A percentile compares a stretch with the other conserved stretches of the same genome.
Evolutionary conservation across 2,888 invertebrate species (phyloP).

Genomic region (Hydraecia micacea): DNA sequence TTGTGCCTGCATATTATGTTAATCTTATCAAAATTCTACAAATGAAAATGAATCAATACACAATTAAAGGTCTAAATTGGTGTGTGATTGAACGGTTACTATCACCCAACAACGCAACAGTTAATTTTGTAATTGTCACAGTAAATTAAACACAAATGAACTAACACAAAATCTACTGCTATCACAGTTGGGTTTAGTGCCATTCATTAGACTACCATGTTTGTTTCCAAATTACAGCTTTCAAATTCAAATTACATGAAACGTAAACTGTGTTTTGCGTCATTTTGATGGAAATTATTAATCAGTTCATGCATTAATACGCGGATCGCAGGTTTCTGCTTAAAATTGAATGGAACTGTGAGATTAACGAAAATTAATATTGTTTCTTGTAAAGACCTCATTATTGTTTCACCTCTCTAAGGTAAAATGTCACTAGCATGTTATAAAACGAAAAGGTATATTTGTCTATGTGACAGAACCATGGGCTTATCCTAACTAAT

Average conservation of each 20-base stretch:
- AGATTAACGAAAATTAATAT: neutral
- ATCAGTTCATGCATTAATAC: neutral
- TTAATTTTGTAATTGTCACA: slow-evolving; percentile 17
- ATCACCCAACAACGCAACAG: neutral
- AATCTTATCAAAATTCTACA: neutral
- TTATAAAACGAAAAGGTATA: neutral
- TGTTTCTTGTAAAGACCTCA: neutral
- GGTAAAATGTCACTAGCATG: neutral
- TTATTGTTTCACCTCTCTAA: neutral
- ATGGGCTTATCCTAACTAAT: too few relatives aligned
- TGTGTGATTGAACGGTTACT: neutral
- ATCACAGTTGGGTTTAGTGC: slow-evolving; percentile 25
- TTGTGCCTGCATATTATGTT: neutral
- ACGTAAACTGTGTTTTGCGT: neutral
- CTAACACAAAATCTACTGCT: too few relatives aligned
- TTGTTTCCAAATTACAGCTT: slow-evolving; percentile 23
- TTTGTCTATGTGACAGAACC: too few relatives aligned
- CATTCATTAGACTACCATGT: slow-evolving; percentile 17
- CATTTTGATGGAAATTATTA: slow-evolving; percentile 4
- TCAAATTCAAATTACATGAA: slow-evolving; percentile 25
- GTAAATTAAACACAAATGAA: slow-evolving; percentile 35
- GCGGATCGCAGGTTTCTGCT: neutral
- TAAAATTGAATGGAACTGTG: neutral
- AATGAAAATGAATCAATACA: neutral
- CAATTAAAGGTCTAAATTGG: neutral